Evolutionary conservation across 2,888 invertebrate genomes (phyloP), one percentile per base, ranked within the genome.

Genomic region (Watsonalla cultraria): DNA sequence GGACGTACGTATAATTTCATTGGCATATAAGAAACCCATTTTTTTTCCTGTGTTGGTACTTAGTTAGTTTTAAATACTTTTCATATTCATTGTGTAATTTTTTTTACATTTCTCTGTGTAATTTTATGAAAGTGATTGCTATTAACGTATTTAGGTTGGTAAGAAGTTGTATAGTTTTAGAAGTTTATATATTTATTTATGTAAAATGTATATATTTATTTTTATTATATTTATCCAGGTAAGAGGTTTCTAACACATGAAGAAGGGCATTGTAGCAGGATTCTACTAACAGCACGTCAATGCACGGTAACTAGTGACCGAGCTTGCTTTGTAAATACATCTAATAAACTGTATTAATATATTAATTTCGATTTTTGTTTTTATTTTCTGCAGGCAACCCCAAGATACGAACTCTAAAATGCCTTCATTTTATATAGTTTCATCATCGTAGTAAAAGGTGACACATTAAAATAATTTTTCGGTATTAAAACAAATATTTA

Each of bases 401-500:
- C 54, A 57, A 76, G 70, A 67, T 66, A 56, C 52, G 81, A 84
- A 66, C 66, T 82, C 45, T 78, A 66, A 68, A 51, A n/a, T 13
- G 13, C 24, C 49, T 46, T 39, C 35, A 47, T 37, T n/a, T n/a
- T 8, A 45, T 45, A 45, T 5, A 37, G 13, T 15, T 34, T 11
- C 58, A 61, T 56, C 42, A 60, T 62, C 63, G 62, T 57, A 51
- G 57, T 54, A 53, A 59, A 61, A 59, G 52, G 7, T 33, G 37
- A 37, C 6, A 8, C 53, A 62, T 63, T 56, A 70, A 79, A 83
- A 80, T 77, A 66, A 64, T 69, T 67, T 58, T 65, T 76, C 65
- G 76, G 80, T 87, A 88, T 89, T 89, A 87, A 90, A 90, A 88
- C 88, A 90, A 88, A 85, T 86, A 86, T 90, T 88, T 89, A 88